Conservation (phyloP, 2,888 invertebrate species). For the Tenthredo scrophulariae region DNA sequence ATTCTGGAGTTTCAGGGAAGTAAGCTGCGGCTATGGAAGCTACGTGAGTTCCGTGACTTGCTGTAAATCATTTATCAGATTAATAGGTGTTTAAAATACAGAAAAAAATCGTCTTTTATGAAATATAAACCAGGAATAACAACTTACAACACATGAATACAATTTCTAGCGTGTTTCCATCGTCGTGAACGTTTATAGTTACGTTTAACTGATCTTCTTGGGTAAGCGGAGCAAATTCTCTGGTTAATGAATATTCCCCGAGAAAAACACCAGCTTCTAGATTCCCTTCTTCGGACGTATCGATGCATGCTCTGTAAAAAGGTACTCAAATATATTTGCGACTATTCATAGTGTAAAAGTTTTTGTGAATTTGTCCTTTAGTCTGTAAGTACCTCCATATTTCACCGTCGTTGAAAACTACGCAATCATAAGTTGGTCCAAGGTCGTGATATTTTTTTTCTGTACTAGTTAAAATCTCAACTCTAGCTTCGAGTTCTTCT, state of each 20-base stretch:
- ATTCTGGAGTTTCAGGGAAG: conserved; percentile 91
- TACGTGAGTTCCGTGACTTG: conserved; percentile 98
- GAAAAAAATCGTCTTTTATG: conserved; percentile 3
- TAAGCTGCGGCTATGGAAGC: conserved; percentile 96
- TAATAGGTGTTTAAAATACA: conserved; percentile 52
- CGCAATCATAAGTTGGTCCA: conserved; percentile 95
- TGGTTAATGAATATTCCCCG: conserved; percentile 90
- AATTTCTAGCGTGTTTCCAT: conserved; percentile 94
- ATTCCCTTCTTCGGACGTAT: conserved; percentile 91
- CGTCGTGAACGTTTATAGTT: conserved; percentile 94
- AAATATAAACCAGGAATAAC: conserved; percentile 28
- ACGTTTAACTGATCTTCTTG: conserved; percentile 91
- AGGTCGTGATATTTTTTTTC: conserved; percentile 94
- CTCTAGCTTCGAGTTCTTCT: conserved; percentile 92
- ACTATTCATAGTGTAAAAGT: neutral
- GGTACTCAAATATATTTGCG: conserved; percentile 47
- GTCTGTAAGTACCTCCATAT: conserved; percentile 87
- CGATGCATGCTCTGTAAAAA: conserved; percentile 86
- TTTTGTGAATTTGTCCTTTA: neutral
- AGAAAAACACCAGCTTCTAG: conserved; percentile 88
- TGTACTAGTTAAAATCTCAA: conserved; percentile 89
- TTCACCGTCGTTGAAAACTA: conserved; percentile 95
- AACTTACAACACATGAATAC: conserved; percentile 95
- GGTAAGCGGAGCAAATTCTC: conserved; percentile 89
- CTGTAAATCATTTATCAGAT: conserved; percentile 79